Evolutionary conservation across 2,888 invertebrate genomes (phyloP).

Genomic region (Gasteruption jaculator): DNA sequence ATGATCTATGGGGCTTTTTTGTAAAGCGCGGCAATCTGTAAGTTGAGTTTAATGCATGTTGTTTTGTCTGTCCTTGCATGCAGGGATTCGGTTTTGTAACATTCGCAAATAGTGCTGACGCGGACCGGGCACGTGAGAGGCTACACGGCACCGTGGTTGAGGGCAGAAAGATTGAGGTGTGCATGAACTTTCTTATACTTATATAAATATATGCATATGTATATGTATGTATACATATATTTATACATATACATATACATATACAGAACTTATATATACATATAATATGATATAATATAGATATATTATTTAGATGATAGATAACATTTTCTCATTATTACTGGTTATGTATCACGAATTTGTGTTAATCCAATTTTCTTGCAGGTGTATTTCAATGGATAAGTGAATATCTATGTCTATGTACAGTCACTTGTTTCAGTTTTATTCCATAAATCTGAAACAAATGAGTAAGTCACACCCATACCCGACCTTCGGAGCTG

Average conservation of each 20-base stretch:
- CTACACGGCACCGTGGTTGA: conserved; percentile 99
- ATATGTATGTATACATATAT: conserved; percentile 33
- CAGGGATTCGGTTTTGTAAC: conserved; percentile 99
- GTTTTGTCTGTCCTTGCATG: conserved; percentile 91
- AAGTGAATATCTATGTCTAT: too few relatives aligned
- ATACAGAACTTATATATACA: conserved; percentile 48
- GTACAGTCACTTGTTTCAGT: too few relatives aligned
- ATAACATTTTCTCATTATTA: too few relatives aligned
- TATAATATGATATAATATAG: conserved; percentile 26
- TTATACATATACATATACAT: conserved; percentile 26
- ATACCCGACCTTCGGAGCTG: too few relatives aligned
- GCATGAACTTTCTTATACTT: conserved; percentile 74
- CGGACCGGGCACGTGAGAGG: conserved; percentile 99
- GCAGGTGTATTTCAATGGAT: too few relatives aligned
- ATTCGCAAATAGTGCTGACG: conserved; percentile 99
- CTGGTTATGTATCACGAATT: too few relatives aligned
- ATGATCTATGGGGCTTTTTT: conserved; percentile 11
- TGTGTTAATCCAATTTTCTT: too few relatives aligned
- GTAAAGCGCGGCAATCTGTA: conserved; percentile 49
- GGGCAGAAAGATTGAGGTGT: conserved; percentile 99
- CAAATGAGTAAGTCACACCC: too few relatives aligned
- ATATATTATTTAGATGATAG: conserved; percentile 25
- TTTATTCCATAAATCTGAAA: too few relatives aligned
- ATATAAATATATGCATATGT: conserved; percentile 43
- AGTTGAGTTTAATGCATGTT: conserved; percentile 78